Conservation (phyloP, 2,797 vertebrate genomes). For the Onychomys leucogaster region DNA sequence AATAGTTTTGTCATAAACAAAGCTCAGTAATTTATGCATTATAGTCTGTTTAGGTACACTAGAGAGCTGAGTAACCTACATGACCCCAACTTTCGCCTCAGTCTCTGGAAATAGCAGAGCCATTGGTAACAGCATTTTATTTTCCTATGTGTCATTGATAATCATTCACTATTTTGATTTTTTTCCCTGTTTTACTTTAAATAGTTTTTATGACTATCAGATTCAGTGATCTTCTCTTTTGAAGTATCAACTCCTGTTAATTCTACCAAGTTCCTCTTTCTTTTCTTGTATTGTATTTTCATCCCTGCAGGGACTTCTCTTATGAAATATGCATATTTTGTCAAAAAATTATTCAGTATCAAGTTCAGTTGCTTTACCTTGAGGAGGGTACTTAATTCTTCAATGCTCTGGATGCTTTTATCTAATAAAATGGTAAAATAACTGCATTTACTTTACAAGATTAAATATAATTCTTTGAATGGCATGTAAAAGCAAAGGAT, state of each 20-base stretch:
- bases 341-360: background rate
- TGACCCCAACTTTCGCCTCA: background rate
- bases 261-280: background rate
- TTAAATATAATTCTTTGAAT: background rate
- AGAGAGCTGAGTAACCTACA: background rate
- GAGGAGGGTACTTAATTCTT: background rate
- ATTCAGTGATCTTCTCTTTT: background rate
- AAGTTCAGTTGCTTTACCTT: background rate
- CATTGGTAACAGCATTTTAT: background rate
- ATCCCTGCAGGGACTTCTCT: background rate
- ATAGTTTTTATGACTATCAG: background rate
- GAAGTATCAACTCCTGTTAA: background rate
- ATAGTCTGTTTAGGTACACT: background rate
- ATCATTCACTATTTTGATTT: background rate
- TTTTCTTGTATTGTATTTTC: background rate
- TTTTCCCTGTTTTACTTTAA: background rate
- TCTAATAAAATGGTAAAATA: background rate
- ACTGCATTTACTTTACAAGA: background rate
- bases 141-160: background rate
- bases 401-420: background rate
- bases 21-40: background rate
- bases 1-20: background rate
- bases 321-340: slow-evolving; percentile 33
- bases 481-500: background rate
- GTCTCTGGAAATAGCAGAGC: background rate